Base-by-base conservation (phyloP, 2,888 invertebrate species). In the Polyommatus iphigenia region DNA sequence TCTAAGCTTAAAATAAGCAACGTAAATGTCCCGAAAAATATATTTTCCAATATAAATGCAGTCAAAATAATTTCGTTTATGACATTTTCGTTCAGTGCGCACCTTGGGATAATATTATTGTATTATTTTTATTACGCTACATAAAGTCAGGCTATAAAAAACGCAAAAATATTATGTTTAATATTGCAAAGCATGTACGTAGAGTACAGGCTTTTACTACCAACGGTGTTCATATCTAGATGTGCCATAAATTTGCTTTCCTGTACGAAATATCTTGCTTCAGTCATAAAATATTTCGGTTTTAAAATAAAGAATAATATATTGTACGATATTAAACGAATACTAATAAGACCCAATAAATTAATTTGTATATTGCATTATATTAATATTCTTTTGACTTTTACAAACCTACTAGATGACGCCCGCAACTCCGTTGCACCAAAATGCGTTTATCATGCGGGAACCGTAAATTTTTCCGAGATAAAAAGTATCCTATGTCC, bases 131-230 rank as follows among this genome's bases (percentile, higher is more conserved):
- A 75, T 75, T 75, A 54, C 24, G 18, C 18, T 50, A 54, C 54
- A 75, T 75, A 75, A 75, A 75, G 75, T 54, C 54, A 3, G 75
- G 54, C 75, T 50, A 75, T 75, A 75, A 75, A 75, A 73, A 75
- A 54, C 50, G 54, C n/a, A 75, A 54, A 73, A 75, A 75, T 75
- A 54, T 73, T 41, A 46, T 75, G 75, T 75, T 75, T 75, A 75
- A 75, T 75, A 75, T 75, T 75, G 75, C 75, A 75, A 75, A 75
- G 75, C 75, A 75, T 29, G 29, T 54, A 54, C 18, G 54, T 46
- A 54, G 54, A 18, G 24, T 13, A 15, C 29, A 29, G 29, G 29
- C 36, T 54, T 75, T 50, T 75, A 75, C 54, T 50, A 54, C 29
- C 75, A 75, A 18, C 46, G 75, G 50, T 29, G 29, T 73, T 46